phyloP scores from a whole-genome alignment of 1,140 invertebrate species.

The Diorhabda carinulata region DNA sequence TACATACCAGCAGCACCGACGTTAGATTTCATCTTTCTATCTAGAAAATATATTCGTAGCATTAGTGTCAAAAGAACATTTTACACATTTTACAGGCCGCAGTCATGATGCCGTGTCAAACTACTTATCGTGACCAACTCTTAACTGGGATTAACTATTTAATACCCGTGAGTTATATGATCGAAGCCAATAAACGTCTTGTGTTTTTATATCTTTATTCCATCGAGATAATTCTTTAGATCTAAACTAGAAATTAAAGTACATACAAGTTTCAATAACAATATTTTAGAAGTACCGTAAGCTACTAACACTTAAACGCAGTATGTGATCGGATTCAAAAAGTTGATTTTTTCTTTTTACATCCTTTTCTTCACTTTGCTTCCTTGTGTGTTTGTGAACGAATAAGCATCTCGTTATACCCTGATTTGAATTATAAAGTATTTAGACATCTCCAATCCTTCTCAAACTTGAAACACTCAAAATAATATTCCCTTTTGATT shows the following conservation, averaged over 20 bases:
- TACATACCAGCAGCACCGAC: conserved; percentile 6
- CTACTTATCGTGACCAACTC: conserved; percentile 11
- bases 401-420: no score
- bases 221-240: not conserved
- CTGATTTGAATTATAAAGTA: no score
- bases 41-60: conserved; percentile 1
- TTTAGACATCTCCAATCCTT: no score
- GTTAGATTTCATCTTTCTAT: conserved; percentile 1
- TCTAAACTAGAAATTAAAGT: not conserved
- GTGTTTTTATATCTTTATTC: conserved; percentile 7
- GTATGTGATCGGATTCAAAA: no score
- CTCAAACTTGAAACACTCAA: no score
- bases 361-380: no score
- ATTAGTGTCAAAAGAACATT: conserved; percentile 11
- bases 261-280: no score
- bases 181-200: conserved; percentile 6
- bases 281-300: no score
- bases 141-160: conserved; percentile 8
- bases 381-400: no score
- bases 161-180: conserved; percentile 6
- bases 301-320: no score
- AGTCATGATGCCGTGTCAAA: conserved; percentile 10
- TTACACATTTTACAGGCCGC: conserved; percentile 5
- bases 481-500: no score
- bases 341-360: no score